These are phyloP conservation scores for Drosophila mauritiana DNA, from an alignment of 1,140 invertebrate genomes.

Conservation along the genomic window DNA sequence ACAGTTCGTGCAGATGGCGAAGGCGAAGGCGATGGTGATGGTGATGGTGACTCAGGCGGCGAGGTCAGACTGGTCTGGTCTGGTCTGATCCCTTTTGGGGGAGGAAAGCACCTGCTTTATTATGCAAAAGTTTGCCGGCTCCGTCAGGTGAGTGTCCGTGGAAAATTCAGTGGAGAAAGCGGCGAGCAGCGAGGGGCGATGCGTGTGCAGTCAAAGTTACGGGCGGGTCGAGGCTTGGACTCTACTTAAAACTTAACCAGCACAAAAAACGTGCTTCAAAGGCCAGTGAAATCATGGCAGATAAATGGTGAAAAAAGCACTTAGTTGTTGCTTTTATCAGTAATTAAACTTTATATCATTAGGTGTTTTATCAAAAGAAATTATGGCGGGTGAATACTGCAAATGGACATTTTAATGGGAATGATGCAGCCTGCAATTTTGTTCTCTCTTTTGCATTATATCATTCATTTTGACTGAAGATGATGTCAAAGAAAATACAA, in stretches of 20 bases:
- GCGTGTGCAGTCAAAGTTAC: slow-evolving; percentile 29
- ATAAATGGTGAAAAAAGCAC: slow-evolving; percentile 33
- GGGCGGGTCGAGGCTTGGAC: slow-evolving; percentile 6
- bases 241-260: slow-evolving; percentile 14
- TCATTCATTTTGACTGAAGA: background rate
- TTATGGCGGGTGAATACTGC: background rate
- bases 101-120: slow-evolving; percentile 61
- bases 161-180: slow-evolving; percentile 29
- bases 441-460: background rate
- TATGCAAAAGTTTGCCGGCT: slow-evolving; percentile 68
- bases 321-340: slow-evolving; percentile 30
- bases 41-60: slow-evolving; percentile 32
- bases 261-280: slow-evolving; percentile 15
- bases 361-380: slow-evolving; percentile 2
- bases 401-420: background rate
- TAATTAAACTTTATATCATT: slow-evolving; percentile 37
- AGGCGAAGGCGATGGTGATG: slow-evolving; percentile 15
- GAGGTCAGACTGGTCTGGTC: slow-evolving; percentile 48
- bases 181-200: slow-evolving; percentile 4
- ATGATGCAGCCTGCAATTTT: background rate
- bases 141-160: slow-evolving; percentile 52
- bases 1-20: slow-evolving; percentile 29
- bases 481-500: background rate
- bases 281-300: slow-evolving; percentile 1
- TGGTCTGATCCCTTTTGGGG: slow-evolving; percentile 21